Evolutionary conservation across 37 sponge, comb jelly and placozoan species (phyloP).

Genomic region (Haliclona indistincta): DNA sequence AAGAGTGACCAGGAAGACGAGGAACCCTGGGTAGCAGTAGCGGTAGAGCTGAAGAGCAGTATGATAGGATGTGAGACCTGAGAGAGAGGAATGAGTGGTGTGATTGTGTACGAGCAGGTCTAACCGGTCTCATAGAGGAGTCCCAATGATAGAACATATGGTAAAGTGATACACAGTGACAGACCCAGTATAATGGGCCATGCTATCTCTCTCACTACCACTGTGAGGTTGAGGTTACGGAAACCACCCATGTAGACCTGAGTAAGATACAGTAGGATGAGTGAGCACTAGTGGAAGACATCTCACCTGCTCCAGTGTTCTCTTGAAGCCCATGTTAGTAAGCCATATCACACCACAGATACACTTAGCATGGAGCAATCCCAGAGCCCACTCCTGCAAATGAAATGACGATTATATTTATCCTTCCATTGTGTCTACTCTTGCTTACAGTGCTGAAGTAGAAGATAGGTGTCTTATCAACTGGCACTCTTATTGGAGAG

Average conservation of each 20-base stretch:
- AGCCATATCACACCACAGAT: slow-evolving; percentile 92
- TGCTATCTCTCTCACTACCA: slow-evolving; percentile 71
- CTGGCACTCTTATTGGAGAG: slow-evolving; percentile 87
- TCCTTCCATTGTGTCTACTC: not conserved
- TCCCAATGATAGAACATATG: slow-evolving; percentile 65
- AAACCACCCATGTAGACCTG: slow-evolving; percentile 85
- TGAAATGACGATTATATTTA: not conserved
- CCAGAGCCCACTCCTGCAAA: slow-evolving; percentile 94
- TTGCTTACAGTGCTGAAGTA: slow-evolving; percentile 81
- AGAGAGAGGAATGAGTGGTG: not conserved
- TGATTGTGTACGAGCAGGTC: not conserved
- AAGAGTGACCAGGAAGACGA: slow-evolving; percentile 38
- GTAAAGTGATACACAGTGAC: slow-evolving; percentile 49
- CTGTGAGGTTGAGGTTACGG: slow-evolving; percentile 73
- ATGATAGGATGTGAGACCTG: slow-evolving; percentile 7
- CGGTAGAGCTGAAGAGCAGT: slow-evolving; percentile 37
- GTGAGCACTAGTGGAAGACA: not conserved
- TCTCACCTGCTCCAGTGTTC: slow-evolving; percentile 80
- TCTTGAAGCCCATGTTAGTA: slow-evolving; percentile 77
- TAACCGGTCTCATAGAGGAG: slow-evolving; percentile 31
- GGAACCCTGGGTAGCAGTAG: slow-evolving; percentile 60
- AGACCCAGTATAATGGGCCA: slow-evolving; percentile 75
- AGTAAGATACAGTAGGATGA: not conserved
- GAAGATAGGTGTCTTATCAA: slow-evolving; percentile 81
- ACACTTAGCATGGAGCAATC: slow-evolving; percentile 90